These are phyloP conservation scores for Alviniconcha marisindica DNA, from an alignment of 1,140 invertebrate genomes.

Conservation along the genomic window DNA sequence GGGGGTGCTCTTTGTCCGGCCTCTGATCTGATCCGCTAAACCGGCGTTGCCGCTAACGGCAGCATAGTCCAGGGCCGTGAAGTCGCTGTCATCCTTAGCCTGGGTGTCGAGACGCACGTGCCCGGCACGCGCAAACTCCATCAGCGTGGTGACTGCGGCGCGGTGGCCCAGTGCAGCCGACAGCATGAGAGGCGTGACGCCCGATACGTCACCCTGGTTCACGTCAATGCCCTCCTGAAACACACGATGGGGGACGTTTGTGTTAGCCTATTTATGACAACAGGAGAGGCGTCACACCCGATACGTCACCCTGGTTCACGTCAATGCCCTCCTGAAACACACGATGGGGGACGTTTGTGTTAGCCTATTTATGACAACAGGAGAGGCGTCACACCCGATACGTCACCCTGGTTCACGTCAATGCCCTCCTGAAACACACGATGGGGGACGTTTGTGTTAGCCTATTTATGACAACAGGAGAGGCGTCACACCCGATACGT, in stretches of 20 bases:
- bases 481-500: conserved; percentile 30
- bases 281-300: conserved; percentile 30
- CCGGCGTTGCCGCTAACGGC: neutral
- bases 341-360: neutral
- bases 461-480: conserved; percentile 15
- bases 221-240: conserved; percentile 22
- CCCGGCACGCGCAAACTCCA: conserved; percentile 17
- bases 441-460: too few relatives aligned
- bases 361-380: conserved; percentile 13
- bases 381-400: conserved; percentile 27
- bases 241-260: neutral
- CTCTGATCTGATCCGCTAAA: neutral
- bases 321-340: conserved; percentile 18
- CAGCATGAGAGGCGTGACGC: conserved; percentile 31
- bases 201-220: conserved; percentile 28
- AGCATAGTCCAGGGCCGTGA: conserved; percentile 30
- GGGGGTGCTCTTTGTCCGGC: neutral
- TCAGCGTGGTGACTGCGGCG: neutral
- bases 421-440: conserved; percentile 14
- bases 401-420: conserved; percentile 27
- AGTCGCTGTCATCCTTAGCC: conserved; percentile 20
- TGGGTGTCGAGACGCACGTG: neutral
- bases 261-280: neutral
- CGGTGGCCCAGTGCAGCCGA: conserved; percentile 27
- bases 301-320: conserved; percentile 28